A percentile compares a stretch with the other conserved stretches of the same genome.
phyloP scores from a whole-genome alignment of 2,797 vertebrate genomes.

The Liasis olivaceus region DNA sequence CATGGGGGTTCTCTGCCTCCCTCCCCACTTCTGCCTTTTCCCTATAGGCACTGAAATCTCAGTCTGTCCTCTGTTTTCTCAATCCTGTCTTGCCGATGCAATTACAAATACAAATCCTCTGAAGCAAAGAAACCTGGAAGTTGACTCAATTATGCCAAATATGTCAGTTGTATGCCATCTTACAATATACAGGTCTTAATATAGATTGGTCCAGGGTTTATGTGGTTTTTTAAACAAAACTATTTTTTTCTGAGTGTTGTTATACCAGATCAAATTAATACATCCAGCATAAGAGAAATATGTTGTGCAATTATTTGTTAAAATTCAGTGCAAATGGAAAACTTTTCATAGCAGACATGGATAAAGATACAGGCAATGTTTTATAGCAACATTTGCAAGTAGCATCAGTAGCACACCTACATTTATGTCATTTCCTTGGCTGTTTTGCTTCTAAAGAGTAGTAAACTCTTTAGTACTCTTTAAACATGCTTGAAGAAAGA shows the following conservation, averaged over 20 bases:
- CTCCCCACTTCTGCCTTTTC: not conserved
- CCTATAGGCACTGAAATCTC: not conserved
- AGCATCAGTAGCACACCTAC: not conserved
- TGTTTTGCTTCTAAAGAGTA: conserved; percentile 6
- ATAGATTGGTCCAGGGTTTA: not conserved
- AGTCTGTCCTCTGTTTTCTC: not conserved
- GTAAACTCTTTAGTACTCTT: not conserved
- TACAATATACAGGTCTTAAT: not conserved
- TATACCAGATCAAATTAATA: not conserved
- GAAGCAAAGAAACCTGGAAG: not conserved
- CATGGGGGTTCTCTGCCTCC: not conserved
- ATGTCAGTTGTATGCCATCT: not conserved
- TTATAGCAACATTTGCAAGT: not conserved
- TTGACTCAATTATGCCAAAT: not conserved
- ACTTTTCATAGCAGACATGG: not conserved
- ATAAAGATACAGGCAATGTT: not conserved
- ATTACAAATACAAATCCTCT: not conserved
- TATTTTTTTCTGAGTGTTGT: not conserved
- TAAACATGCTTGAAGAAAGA: not conserved
- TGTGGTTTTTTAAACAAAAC: not conserved
- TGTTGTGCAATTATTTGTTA: not conserved
- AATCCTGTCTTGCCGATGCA: not conserved
- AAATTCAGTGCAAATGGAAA: not conserved
- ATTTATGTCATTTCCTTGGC: not conserved
- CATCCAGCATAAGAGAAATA: not conserved